Base-by-base conservation (phyloP, 2,797 vertebrate genomes). In the Poeciliopsis turneri region DNA sequence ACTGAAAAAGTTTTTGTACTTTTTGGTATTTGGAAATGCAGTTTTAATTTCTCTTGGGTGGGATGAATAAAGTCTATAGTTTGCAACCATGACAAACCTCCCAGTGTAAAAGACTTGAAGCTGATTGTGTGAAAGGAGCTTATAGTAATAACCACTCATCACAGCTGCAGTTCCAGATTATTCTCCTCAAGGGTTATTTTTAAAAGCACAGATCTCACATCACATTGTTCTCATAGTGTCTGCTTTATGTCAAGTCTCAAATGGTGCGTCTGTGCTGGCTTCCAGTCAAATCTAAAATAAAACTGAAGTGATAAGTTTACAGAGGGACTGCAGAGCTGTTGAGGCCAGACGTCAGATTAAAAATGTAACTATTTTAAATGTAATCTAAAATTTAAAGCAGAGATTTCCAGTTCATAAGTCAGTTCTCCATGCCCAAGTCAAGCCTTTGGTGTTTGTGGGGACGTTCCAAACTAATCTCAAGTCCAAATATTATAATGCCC, bases 171-270 rank as follows among this genome's bases (percentile, higher is more conserved):
- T n/a, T 70, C 41, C 43, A 45, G 41, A 70, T 25, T 25, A 70
- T 70, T 70, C 68, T 70, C 41, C 46, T 70, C 68, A 70, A 70
- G 13, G 13, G 43, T 70, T n/a, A 70, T 28, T 70, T 45, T 70
- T 28, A 28, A 69, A 70, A 46, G 41, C 68, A 43, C 39, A 46
- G 41, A 45, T 70, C 12, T 45, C 51, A 76, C 76, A 84, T 68
- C 61, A 3, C n/a, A 4, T 46, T 68, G 61, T 73, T 69, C 59
- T 66, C 30, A 75, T 86, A 78, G 78, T 45, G 68, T 80, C 80
- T 45, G 74, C 69, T 51, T 11, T 4, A 77, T 77, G 82, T 88
- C 82, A 90, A 20, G 72, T 78, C 86, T 88, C 82, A 86, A 86
- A 84, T 46, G 7, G 28, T 64, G 8, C 23, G 1, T 84, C 82